Base-by-base conservation (phyloP, 2,113 vertebrate genomes). In the Tamias sibiricus region DNA sequence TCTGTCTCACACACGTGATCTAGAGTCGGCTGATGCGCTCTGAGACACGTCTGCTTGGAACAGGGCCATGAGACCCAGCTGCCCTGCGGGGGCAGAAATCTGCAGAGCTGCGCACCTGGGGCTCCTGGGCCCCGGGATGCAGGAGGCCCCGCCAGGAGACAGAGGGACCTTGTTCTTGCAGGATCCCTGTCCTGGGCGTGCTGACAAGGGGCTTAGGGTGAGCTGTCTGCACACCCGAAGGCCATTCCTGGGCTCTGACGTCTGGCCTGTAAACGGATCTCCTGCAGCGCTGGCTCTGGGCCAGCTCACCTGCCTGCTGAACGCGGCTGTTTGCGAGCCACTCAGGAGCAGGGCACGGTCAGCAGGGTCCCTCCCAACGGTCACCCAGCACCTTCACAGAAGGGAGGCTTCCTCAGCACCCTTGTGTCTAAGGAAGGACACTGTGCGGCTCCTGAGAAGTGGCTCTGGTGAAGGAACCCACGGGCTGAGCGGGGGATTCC, bases 91-190 rank as follows among this genome's bases (percentile, higher is more conserved):
- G 7, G n/a, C 19, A 42, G 62, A 76, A 22, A 54, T 26, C 24
- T 62, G 59, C 59, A 62, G 24, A 62, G 59, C 59, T 62, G 20
- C 52, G 4, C 44, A 44, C 59, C n/a, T 12, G 20, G 28, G 62
- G 57, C 49, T n/a, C 71, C 12, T 30, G 2, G 59, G 86, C 64
- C 30, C 59, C 26, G 44, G 57, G 28, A 6, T 28, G 22, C 66
- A 4, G 13, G 93, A 66, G 37, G 68, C 40, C 14, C 64, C 40
- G 30, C 32, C 28, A 44, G 54, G 32, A 62, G 42, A 20, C 2
- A 92, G 54, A 74, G 91, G 13, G 2, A 9, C 54, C 83, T 91
- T 94, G 69, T 80, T 90, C 66, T 97, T 6, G 14, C 52, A 37
- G 0, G 71, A 85, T 49, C 81, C 74, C 68, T 64, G 0, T 32